Percentiles rank a stretch among this genome's conserved stretches.
Conservation (phyloP, 2,113 vertebrate genomes). For the Hylia prasina region DNA sequence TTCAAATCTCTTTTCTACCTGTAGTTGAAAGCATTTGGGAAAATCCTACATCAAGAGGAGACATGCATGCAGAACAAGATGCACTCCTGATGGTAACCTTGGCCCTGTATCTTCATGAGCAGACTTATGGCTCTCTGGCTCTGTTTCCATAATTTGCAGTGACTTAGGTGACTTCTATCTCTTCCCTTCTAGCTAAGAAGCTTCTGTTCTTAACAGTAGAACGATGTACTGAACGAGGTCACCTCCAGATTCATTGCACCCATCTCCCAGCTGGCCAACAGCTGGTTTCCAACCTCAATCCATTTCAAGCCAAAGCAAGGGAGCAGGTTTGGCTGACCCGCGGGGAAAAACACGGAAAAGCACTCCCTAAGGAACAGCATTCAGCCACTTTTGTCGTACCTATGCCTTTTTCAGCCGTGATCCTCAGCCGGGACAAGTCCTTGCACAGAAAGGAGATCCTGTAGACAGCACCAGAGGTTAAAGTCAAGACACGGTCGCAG, state of each 20-base stretch:
- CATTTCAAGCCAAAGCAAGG: neutral
- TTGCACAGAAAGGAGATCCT: constrained; percentile 86
- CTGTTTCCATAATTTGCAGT: neutral
- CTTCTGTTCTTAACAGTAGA: neutral
- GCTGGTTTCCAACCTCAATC: neutral
- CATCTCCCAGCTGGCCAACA: neutral
- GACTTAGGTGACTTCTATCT: neutral
- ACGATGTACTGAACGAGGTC: neutral
- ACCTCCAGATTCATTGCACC: neutral
- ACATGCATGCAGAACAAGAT: neutral
- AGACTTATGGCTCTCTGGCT: neutral
- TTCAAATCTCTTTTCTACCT: neutral
- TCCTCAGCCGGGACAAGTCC: constrained; percentile 70
- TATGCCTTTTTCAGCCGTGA: constrained; percentile 78
- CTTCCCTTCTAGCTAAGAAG: neutral
- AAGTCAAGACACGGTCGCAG: constrained; percentile 67
- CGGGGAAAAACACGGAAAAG: neutral
- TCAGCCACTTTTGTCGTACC: constrained; percentile 64
- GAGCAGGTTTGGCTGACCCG: neutral
- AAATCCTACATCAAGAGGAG: neutral
- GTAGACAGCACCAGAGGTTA: constrained; percentile 69
- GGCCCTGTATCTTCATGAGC: neutral
- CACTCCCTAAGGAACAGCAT: neutral
- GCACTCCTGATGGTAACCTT: neutral
- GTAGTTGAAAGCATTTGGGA: neutral